Conservation (phyloP, 2,888 invertebrate genomes). For the Nomada goodeniana region DNA sequence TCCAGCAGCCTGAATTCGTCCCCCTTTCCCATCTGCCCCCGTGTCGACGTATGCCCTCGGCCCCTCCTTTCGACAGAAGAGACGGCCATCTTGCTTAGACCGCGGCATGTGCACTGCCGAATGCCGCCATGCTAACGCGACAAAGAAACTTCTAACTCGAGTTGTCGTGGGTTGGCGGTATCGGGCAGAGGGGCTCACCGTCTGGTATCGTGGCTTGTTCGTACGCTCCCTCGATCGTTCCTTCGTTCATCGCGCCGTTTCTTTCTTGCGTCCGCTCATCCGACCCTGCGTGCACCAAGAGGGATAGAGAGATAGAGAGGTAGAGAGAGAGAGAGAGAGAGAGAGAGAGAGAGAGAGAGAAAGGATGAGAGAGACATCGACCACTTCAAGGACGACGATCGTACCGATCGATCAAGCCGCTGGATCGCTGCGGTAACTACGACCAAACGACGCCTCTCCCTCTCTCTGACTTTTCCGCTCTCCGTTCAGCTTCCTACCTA, state of each 20-base stretch:
- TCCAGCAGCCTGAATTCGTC: constrained; percentile 78
- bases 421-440: constrained; percentile 66
- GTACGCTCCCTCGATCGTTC: constrained; percentile 24
- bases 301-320: too few relatives aligned
- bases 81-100: constrained; percentile 70
- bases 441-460: constrained; percentile 55
- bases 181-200: constrained; percentile 53
- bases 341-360: too few relatives aligned
- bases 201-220: constrained; percentile 21
- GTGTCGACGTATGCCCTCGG: constrained; percentile 52
- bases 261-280: constrained; percentile 35
- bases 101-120: constrained; percentile 66
- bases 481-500: not conserved
- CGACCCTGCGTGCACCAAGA: constrained; percentile 27
- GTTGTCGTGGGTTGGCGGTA: constrained; percentile 58
- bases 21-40: constrained; percentile 59
- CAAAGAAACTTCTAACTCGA: constrained; percentile 73
- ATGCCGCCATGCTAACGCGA: constrained; percentile 69
- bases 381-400: constrained; percentile 75
- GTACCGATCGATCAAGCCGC: constrained; percentile 70
- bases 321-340: too few relatives aligned
- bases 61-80: constrained; percentile 63
- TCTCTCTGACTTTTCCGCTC: constrained; percentile 2
- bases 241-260: constrained; percentile 23
- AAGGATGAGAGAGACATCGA: constrained; percentile 60